Percentiles rank a stretch among this genome's conserved stretches.
Evolutionary conservation across 2,113 vertebrate species (phyloP).

Genomic region (Pandion haliaetus): DNA sequence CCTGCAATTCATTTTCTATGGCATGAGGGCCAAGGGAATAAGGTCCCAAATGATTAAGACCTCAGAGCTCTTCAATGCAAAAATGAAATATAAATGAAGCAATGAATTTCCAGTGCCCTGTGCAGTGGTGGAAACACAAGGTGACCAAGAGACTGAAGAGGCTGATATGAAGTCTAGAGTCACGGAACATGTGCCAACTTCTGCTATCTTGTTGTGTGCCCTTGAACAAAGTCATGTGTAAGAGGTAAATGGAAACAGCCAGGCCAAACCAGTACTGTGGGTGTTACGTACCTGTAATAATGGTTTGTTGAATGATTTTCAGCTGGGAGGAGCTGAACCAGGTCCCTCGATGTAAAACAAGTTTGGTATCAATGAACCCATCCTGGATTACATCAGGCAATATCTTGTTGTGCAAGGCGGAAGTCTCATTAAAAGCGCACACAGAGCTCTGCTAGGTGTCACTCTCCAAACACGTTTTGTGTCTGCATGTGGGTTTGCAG

Average conservation of each 20-base stretch:
- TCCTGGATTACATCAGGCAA: not conserved
- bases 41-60: not conserved
- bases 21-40: not conserved
- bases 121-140: not conserved
- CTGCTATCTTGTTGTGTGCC: not conserved
- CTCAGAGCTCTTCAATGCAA: not conserved
- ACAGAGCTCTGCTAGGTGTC: not conserved
- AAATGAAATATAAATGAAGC: not conserved
- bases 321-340: not conserved
- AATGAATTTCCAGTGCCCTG: not conserved
- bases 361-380: not conserved
- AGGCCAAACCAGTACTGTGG: not conserved
- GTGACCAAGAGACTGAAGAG: not conserved
- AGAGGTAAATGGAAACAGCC: not conserved
- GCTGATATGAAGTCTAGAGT: not conserved
- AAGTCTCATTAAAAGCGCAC: not conserved
- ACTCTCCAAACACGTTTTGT: not conserved
- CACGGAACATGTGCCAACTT: not conserved
- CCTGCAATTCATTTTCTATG: not conserved
- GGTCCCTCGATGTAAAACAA: not conserved
- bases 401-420: not conserved
- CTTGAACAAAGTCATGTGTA: constrained; percentile 9
- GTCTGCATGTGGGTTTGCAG: not conserved
- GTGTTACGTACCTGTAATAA: not conserved
- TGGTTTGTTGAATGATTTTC: not conserved